Evolutionary conservation across 1,140 invertebrate species (phyloP).

Genomic region (Trachelipus rathkii): DNA sequence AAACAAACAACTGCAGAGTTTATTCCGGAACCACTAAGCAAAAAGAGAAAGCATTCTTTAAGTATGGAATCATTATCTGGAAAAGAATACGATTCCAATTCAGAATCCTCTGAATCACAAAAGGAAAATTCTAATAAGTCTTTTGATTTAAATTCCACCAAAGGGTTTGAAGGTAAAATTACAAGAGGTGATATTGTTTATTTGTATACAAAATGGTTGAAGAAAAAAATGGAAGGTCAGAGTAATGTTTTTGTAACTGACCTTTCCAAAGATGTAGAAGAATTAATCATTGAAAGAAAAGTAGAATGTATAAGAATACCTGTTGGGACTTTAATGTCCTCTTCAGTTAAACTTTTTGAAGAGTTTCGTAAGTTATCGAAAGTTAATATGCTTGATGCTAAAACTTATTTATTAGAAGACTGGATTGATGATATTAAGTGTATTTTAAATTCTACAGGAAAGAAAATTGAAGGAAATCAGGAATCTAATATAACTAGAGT

Average conservation of each 20-base stretch:
- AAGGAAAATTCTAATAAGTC: background rate
- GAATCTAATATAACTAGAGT: background rate
- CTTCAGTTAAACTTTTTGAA: conserved; percentile 40
- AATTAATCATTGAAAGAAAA: conserved; percentile 36
- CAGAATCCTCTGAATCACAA: background rate
- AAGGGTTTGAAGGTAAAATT: conserved; percentile 34
- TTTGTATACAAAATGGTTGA: conserved; percentile 39
- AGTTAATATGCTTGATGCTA: conserved; percentile 37
- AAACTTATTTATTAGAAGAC: conserved; percentile 40
- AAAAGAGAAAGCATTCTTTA: background rate
- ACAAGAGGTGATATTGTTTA: conserved; percentile 41
- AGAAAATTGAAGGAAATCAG: conserved; percentile 7
- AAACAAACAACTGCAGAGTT: background rate
- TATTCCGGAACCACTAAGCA: background rate
- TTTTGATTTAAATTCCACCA: conserved; percentile 22
- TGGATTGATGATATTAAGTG: conserved; percentile 43
- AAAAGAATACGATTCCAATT: background rate
- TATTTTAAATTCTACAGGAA: conserved; percentile 26
- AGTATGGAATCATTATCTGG: background rate
- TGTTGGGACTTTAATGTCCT: conserved; percentile 42
- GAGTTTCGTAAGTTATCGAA: conserved; percentile 34
- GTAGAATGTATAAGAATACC: conserved; percentile 35
- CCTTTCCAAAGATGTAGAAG: conserved; percentile 37
- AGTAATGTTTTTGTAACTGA: conserved; percentile 44
- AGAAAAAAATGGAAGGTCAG: conserved; percentile 34